Conservation (phyloP, 2,888 invertebrate genomes). For the Scaptomyza tumidula region DNA sequence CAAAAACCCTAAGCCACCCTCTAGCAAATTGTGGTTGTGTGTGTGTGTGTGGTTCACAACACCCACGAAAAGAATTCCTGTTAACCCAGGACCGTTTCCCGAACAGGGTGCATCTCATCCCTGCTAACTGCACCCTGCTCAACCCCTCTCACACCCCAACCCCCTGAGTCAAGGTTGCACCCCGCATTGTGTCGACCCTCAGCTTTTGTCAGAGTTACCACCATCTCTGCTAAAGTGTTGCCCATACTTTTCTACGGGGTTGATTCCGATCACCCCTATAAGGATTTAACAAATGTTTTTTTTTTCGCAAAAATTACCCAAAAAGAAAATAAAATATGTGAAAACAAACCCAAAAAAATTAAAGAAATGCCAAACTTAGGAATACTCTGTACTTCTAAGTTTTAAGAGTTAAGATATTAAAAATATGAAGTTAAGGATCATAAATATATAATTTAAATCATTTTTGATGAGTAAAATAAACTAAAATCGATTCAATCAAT, state of each 20-base stretch:
- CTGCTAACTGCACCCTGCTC: too few species aligned
- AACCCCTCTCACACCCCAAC: background rate
- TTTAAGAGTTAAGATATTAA: too few species aligned
- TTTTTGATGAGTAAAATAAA: too few species aligned
- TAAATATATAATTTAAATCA: too few species aligned
- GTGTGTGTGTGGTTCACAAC: constrained; percentile 24
- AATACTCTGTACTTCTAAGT: constrained; percentile 1
- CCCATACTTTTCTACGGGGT: constrained; percentile 4
- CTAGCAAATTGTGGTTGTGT: constrained; percentile 15
- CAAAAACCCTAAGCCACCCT: constrained; percentile 17
- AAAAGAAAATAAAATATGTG: background rate
- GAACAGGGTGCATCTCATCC: background rate
- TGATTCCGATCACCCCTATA: constrained; percentile 40
- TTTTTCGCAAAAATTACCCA: constrained; percentile 25
- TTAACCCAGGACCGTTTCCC: constrained; percentile 52
- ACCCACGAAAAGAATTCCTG: constrained; percentile 27
- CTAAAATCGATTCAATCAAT: too few species aligned
- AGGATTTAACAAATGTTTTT: constrained; percentile 1
- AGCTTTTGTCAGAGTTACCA: constrained; percentile 21
- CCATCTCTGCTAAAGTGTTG: constrained; percentile 1
- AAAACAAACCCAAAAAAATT: background rate
- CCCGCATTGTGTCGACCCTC: constrained; percentile 49
- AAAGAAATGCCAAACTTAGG: background rate
- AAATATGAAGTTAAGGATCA: too few species aligned
- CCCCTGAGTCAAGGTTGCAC: constrained; percentile 22